Conservation (phyloP, 2,888 invertebrate genomes). For the Campoplex capitator region DNA sequence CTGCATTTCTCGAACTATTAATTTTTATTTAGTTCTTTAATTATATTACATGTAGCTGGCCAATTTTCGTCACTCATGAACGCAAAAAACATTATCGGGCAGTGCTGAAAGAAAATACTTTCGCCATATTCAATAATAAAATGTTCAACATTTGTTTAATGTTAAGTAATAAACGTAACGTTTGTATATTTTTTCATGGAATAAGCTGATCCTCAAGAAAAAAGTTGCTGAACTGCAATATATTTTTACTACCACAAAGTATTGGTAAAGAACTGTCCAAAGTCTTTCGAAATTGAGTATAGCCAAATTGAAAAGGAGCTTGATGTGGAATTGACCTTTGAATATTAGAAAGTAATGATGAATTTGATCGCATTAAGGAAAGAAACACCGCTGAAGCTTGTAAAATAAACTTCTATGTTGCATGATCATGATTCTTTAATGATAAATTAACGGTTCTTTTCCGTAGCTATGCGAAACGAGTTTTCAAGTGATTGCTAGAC, state of each 20-base stretch:
- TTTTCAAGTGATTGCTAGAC: slow-evolving; percentile 31
- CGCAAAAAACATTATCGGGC: too few relatives aligned
- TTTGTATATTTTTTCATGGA: neutral
- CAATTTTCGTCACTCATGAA: neutral
- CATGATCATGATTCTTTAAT: slow-evolving; percentile 11
- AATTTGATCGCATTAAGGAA: neutral
- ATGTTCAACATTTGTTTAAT: neutral
- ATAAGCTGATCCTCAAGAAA: too few relatives aligned
- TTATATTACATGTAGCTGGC: neutral
- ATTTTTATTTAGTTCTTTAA: neutral
- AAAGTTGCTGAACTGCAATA: too few relatives aligned
- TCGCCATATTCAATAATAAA: neutral
- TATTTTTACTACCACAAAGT: too few relatives aligned
- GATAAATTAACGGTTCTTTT: slow-evolving; percentile 29
- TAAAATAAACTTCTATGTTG: neutral
- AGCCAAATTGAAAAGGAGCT: too few relatives aligned
- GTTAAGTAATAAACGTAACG: neutral
- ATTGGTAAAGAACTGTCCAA: neutral
- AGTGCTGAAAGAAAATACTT: neutral
- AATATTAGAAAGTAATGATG: neutral
- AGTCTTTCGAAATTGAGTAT: neutral
- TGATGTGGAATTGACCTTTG: too few relatives aligned
- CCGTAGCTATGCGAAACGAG: slow-evolving; percentile 1
- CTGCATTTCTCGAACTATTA: neutral
- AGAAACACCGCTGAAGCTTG: neutral